phyloP scores from a whole-genome alignment of 2,113 vertebrate genomes.

The Elaphurus davidianus region DNA sequence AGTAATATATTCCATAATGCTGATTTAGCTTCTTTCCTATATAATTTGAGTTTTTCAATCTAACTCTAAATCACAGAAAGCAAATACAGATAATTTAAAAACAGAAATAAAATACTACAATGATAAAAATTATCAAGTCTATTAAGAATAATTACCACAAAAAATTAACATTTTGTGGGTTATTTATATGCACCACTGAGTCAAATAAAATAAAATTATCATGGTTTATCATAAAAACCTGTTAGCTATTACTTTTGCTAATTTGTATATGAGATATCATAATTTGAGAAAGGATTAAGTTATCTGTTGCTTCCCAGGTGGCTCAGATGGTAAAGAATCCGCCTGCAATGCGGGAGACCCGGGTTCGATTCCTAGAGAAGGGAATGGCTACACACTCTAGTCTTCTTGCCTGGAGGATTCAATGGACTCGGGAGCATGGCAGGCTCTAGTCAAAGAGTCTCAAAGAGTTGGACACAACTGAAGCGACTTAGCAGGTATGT shows the following conservation, averaged over 20 bases:
- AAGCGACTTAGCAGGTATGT: background rate
- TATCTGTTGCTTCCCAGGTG: background rate
- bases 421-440: fast-evolving
- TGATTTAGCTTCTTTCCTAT: background rate
- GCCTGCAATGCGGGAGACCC: background rate
- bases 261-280: background rate
- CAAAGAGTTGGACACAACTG: background rate
- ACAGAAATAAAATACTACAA: background rate
- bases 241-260: background rate
- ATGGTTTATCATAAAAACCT: background rate
- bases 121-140: background rate
- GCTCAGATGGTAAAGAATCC: background rate
- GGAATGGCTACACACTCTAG: background rate
- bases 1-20: background rate
- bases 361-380: background rate
- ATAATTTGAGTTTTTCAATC: background rate
- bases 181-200: background rate
- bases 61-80: background rate
- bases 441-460: background rate
- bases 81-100: background rate
- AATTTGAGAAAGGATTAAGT: background rate
- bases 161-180: background rate
- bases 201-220: background rate
- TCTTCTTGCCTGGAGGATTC: background rate
- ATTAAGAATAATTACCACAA: background rate